These are phyloP conservation scores for Mobula birostris DNA, from an alignment of 2,113 vertebrate species.

Conservation along the genomic window DNA sequence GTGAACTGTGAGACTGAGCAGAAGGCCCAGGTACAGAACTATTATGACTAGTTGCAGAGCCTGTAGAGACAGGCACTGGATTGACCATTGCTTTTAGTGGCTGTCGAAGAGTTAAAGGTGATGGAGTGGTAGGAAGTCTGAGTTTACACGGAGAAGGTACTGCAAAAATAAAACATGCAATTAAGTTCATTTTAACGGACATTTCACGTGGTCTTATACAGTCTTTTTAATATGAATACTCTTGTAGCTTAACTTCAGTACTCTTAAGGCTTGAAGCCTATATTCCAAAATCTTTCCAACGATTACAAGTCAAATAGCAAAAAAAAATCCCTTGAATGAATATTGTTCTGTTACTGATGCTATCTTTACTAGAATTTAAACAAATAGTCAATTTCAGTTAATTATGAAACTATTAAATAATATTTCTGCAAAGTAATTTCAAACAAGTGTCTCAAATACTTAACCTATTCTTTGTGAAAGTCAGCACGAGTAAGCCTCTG, in stretches of 20 bases:
- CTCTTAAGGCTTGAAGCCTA: not conserved
- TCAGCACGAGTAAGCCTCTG: not conserved
- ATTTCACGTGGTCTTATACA: not conserved
- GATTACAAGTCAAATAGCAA: not conserved
- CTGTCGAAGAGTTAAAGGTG: conserved; percentile 85
- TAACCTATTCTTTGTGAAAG: too few species aligned
- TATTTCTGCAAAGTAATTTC: too few species aligned
- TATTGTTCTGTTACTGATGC: not conserved
- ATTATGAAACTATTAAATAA: not conserved
- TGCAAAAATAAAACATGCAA: conserved; percentile 49
- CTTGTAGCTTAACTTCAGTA: not conserved
- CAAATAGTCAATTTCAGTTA: not conserved
- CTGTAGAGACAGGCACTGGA: conserved; percentile 57
- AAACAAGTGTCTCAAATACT: too few species aligned
- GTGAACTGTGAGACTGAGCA: conserved; percentile 53
- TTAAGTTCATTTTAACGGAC: not conserved
- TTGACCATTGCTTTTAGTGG: conserved; percentile 82
- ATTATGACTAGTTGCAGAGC: conserved; percentile 54
- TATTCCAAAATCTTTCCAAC: not conserved
- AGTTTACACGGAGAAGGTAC: conserved; percentile 93
- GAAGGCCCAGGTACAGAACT: conserved; percentile 58
- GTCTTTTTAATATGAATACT: not conserved
- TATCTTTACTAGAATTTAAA: not conserved
- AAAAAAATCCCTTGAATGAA: not conserved
- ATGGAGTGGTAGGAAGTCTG: conserved; percentile 77